phyloP scores from a whole-genome alignment of 2,113 vertebrate genomes.

The Chlorocebus sabaeus region DNA sequence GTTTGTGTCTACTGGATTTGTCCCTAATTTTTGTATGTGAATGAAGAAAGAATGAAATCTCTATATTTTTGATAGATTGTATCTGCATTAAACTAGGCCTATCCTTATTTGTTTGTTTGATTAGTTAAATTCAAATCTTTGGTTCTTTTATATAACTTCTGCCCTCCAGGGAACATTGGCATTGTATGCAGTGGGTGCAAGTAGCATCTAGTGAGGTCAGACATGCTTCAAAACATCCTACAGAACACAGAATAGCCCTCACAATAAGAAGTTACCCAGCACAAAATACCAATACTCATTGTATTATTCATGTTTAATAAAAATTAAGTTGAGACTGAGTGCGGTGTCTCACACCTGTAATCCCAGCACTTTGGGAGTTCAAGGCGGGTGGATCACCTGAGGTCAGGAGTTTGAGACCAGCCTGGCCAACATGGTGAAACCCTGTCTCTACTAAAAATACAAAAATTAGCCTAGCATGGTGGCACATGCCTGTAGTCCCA shows the following conservation, averaged over 20 bases:
- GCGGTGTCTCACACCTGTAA: too few species aligned
- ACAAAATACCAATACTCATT: not conserved
- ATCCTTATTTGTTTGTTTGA: not conserved
- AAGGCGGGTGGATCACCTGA: not conserved
- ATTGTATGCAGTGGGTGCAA: not conserved
- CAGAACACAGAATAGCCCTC: not conserved
- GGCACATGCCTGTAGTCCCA: too few species aligned
- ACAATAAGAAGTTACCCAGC: not conserved
- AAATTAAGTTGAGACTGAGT: not conserved
- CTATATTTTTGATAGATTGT: not conserved
- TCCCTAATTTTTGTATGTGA: not conserved
- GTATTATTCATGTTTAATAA: not conserved
- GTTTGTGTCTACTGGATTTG: not conserved
- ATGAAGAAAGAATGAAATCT: constrained; percentile 3
- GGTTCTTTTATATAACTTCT: not conserved
- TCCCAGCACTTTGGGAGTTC: too few species aligned
- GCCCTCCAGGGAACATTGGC: not conserved
- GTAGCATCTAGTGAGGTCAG: not conserved
- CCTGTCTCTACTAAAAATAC: too few species aligned
- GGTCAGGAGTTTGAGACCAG: not conserved
- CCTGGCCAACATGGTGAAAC: too few species aligned
- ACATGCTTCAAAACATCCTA: not conserved
- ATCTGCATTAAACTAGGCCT: not conserved
- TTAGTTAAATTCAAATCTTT: not conserved
- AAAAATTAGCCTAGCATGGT: too few species aligned